Conservation (phyloP, 2,797 vertebrate genomes). For the Chromobotia macracanthus region DNA sequence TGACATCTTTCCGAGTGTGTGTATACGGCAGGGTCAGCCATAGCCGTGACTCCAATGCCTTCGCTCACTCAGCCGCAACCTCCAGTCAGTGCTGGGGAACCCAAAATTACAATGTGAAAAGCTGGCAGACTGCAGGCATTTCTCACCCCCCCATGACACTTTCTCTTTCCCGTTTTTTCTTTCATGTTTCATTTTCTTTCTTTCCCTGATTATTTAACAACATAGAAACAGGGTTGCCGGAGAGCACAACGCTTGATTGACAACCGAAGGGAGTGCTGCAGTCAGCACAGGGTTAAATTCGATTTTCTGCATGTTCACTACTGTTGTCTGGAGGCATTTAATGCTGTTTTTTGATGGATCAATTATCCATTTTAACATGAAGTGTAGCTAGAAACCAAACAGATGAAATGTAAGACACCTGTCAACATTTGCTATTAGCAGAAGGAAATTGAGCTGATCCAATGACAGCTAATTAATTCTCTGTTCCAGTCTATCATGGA, state of each 20-base stretch:
- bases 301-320: conserved; percentile 79
- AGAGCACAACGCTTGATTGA: conserved; percentile 77
- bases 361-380: conserved; percentile 83
- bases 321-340: conserved; percentile 76
- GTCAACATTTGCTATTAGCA: conserved; percentile 80
- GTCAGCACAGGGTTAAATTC: conserved; percentile 80
- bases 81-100: conserved; percentile 83
- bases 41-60: conserved; percentile 82
- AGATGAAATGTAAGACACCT: conserved; percentile 77
- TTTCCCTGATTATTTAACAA: conserved; percentile 79
- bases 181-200: conserved; percentile 76
- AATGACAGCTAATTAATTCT: conserved; percentile 82
- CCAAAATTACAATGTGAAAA: conserved; percentile 92
- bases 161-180: conserved; percentile 73
- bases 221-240: conserved; percentile 78
- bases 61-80: conserved; percentile 81
- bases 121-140: conserved; percentile 81
- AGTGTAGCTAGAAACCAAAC: conserved; percentile 74
- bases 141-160: conserved; percentile 73
- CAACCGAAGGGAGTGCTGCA: conserved; percentile 73
- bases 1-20: conserved; percentile 83
- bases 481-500: conserved; percentile 77
- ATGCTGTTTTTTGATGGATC: conserved; percentile 82
- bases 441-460: conserved; percentile 82
- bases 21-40: conserved; percentile 84